phyloP scores from a whole-genome alignment of 2,113 vertebrate genomes.

The Ochotona princeps region DNA sequence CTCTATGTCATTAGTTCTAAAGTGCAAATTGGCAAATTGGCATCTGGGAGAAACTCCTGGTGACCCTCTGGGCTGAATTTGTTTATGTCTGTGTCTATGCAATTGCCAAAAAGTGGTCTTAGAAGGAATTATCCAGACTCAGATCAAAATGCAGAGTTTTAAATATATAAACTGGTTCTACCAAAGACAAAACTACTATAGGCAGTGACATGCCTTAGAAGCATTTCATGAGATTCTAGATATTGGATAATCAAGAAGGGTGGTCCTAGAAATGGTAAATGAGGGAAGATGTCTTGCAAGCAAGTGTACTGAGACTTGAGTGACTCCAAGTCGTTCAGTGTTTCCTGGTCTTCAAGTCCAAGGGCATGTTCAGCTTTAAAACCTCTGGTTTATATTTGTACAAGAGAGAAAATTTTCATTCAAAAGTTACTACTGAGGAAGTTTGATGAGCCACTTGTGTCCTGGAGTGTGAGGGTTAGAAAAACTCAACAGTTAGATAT shows the following conservation, averaged over 20 bases:
- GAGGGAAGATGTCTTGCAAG: not conserved
- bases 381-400: not conserved
- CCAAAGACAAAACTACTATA: constrained; percentile 1
- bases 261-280: not conserved
- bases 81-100: constrained; percentile 45
- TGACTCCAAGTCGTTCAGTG: not conserved
- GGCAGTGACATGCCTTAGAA: not conserved
- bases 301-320: not conserved
- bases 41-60: constrained; percentile 56
- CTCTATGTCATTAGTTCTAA: constrained; percentile 5
- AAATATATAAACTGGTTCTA: not conserved
- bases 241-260: not conserved
- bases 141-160: constrained; percentile 50
- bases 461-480: not conserved
- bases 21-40: constrained; percentile 47
- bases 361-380: not conserved
- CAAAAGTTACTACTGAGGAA: constrained; percentile 5
- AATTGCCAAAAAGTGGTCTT: constrained; percentile 31
- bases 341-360: not conserved
- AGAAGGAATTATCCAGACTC: constrained; percentile 52
- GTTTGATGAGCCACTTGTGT: not conserved
- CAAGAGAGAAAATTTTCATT: constrained; percentile 37
- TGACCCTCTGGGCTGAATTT: constrained; percentile 41
- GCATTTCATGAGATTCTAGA: not conserved
- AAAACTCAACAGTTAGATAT: not conserved